Conservation (phyloP, 2,113 vertebrate species). For the Gopherus evgoodei region DNA sequence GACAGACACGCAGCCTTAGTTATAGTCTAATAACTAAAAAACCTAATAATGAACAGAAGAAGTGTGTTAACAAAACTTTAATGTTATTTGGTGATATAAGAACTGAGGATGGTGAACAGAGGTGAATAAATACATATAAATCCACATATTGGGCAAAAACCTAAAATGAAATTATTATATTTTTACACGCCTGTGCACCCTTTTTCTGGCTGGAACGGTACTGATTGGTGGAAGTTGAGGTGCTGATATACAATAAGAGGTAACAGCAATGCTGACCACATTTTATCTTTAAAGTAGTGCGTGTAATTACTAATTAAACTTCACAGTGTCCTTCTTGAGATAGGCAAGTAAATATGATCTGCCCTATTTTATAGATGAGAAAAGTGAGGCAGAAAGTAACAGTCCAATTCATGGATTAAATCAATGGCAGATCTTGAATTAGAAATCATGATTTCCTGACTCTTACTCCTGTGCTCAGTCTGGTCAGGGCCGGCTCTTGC, state of each 20-base stretch:
- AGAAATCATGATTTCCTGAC: neutral
- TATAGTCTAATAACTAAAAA: neutral
- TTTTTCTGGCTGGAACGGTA: neutral
- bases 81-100: neutral
- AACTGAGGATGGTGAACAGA: neutral
- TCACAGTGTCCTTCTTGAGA: neutral
- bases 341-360: constrained; percentile 16
- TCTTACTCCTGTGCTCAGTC: neutral
- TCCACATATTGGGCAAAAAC: neutral
- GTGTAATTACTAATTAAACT: constrained; percentile 13
- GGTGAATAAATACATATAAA: neutral
- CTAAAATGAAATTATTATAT: neutral
- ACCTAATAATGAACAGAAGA: neutral
- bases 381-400: neutral
- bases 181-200: neutral
- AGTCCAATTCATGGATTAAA: neutral
- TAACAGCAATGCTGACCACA: neutral
- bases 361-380: constrained; percentile 11
- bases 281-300: neutral
- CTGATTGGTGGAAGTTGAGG: neutral
- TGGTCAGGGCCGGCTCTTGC: neutral
- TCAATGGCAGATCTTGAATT: neutral
- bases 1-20: no score
- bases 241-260: neutral
- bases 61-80: neutral